Evolutionary conservation across 2,797 vertebrate genomes (phyloP), one percentile per base, ranked within the genome.

Genomic region (Sylvilagus floridanus): DNA sequence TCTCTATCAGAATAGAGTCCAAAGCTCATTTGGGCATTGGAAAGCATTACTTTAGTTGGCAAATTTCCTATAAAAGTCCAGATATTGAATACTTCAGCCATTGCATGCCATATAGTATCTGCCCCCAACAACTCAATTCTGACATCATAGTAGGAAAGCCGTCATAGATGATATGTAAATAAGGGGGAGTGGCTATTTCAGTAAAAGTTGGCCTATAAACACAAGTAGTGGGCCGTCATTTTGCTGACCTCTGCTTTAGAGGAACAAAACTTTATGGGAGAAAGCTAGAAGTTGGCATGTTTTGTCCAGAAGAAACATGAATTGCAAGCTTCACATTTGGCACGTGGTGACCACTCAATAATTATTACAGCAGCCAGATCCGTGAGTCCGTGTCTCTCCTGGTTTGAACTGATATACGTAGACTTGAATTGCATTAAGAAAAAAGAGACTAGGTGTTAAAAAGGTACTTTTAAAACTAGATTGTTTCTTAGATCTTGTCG

Each of bases 61-160:
- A 79, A 90, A 75, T 62, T 92, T 65, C 73, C 50, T 81, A 19
- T 83, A 71, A 72, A 88, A 28, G 30, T 11, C 54, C n/a, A 71
- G 63, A 86, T 92, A 87, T 42, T 93, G 84, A 92, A n/a, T 81
- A 47, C 32, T 93, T 95, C 89, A 83, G 37, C 26, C 28, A 68
- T 68, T 83, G 42, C 26, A 14, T 32, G 37, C 26, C 52, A 26
- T 71, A 47, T 21, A 8, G 54, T 69, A 0, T 84, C 37, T 60
- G 30, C 75, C 69, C 42, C 30, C 47, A 79, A 54, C 52, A 60
- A 84, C 65, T 92, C 14, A 47, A 4, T 16, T 90, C 65, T 60
- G 88, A 11, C 30, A 4, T 21, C 85, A 28, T 63, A 76, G 24
- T 19, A 79, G 84, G 73, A 77, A 96, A 86, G 60, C 37, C 63